Evolutionary conservation across 2,797 vertebrate genomes (phyloP), one percentile per base, ranked within the genome.

Genomic region (Alcedo quadribrachys): DNA sequence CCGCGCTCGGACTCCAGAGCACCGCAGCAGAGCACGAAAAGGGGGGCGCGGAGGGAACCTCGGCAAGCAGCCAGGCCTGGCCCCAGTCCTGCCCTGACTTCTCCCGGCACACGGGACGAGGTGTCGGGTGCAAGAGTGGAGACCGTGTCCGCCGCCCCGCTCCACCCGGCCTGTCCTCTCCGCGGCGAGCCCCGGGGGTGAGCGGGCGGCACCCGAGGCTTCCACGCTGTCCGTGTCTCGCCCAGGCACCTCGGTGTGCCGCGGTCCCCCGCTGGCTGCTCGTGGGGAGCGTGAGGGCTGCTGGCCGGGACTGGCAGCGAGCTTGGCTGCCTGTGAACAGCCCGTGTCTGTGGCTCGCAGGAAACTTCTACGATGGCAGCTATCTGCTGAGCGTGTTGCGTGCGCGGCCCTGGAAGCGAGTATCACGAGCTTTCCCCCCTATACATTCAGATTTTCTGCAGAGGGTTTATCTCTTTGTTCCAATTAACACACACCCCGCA

Each of bases 371-470:
- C 60, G 51, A 45, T 51, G 5, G 15, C 25, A 40, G 4, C 35
- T 33, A 0, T 8, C 51, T 27, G 68, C 54, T 32, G 3, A 30
- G 33, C 15, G 2, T 5, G 40, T 8, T 32, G 43, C 17, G 7
- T 15, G 22, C 14, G 8, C 19, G 40, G 28, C 55, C 37, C 62
- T 40, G 51, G 35, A 27, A 65, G 45, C 12, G 22, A 21, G 12
- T 4, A 5, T 9, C 18, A 1, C 7, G 13, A 45, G 51, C 6
- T 19, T 13, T 28, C 5, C 4, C 0, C 5, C 32, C 24, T 37
- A 4, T 14, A 54, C 60, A 57, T 28, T 55, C 63, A 51, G 24
- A n/a, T 12, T 87, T 90, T 74, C 65, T 67, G 40, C 35, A 19
- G 55, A 3, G 8, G 15, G 8, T 85, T 91, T 46, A 13, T 85